Evolutionary conservation across 1,140 invertebrate genomes (phyloP).

Genomic region (Drosophila prosaltans): DNA sequence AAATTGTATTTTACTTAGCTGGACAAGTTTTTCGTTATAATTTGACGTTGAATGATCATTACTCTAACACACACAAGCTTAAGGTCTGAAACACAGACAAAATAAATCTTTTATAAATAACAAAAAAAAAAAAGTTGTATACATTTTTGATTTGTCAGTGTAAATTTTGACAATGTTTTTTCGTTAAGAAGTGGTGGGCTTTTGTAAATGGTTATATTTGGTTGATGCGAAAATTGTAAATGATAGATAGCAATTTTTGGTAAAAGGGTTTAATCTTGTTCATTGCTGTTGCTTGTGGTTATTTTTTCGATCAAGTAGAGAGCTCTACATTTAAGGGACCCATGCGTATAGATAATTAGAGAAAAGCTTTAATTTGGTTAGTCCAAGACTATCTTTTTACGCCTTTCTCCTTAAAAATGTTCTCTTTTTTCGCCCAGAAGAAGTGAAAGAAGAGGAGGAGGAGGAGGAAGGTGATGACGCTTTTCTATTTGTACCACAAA

Average conservation of each 20-base stretch:
- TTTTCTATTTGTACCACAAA: slow-evolving; percentile 42
- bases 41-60: slow-evolving; percentile 83
- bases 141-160: background rate
- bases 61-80: slow-evolving; percentile 47
- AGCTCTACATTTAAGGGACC: slow-evolving; percentile 38
- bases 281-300: slow-evolving; percentile 8
- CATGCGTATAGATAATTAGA: slow-evolving; percentile 7
- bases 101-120: background rate
- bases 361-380: background rate
- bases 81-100: slow-evolving; percentile 19
- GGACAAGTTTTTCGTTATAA: slow-evolving; percentile 84
- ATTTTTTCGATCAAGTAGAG: slow-evolving; percentile 30
- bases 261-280: slow-evolving; percentile 3
- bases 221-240: background rate
- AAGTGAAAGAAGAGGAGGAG: background rate
- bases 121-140: background rate
- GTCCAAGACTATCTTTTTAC: background rate
- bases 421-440: background rate
- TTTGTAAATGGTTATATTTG: too few species aligned
- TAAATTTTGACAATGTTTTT: too few species aligned
- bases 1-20: slow-evolving; percentile 83
- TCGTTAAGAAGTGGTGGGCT: too few species aligned
- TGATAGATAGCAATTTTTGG: background rate
- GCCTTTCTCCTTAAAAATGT: background rate
- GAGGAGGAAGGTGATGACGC: slow-evolving; percentile 20